Conservation (phyloP, 2,113 vertebrate genomes). For the Sorex araneus region DNA sequence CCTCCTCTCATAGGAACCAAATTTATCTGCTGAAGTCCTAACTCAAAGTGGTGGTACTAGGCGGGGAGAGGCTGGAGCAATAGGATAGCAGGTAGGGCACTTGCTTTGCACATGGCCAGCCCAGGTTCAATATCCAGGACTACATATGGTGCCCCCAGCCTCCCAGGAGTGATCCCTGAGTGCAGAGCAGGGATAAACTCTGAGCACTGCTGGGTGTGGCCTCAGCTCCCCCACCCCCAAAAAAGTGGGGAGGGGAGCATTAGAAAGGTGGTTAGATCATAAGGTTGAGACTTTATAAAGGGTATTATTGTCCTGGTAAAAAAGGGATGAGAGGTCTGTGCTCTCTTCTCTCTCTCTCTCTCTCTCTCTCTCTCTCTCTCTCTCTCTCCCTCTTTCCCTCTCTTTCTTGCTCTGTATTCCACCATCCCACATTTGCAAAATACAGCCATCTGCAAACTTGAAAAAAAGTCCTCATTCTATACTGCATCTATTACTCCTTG, state of each 20-base stretch:
- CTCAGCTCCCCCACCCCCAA: no score
- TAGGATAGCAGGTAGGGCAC: no score
- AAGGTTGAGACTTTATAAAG: background rate
- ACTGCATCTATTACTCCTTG: accelerated
- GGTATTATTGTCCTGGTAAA: background rate
- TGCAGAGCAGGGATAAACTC: no score
- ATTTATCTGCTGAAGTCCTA: background rate
- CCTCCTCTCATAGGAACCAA: no score
- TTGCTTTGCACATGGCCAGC: no score
- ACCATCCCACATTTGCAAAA: background rate
- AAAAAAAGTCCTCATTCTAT: background rate
- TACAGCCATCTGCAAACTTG: background rate
- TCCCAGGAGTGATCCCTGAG: no score
- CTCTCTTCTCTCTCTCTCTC: background rate
- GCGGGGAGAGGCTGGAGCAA: no score
- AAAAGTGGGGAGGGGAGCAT: background rate
- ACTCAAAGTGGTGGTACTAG: no score
- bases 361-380: background rate
- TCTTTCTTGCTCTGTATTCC: background rate
- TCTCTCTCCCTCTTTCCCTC: background rate
- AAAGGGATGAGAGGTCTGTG: background rate
- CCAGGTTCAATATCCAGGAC: no score
- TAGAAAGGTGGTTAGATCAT: background rate
- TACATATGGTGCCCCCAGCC: no score
- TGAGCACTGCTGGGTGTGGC: no score